A percentile compares a stretch with the other conserved stretches of the same genome.
These are phyloP conservation scores for Cisticola juncidis DNA, from an alignment of 2,113 vertebrate species.

Conservation along the genomic window DNA sequence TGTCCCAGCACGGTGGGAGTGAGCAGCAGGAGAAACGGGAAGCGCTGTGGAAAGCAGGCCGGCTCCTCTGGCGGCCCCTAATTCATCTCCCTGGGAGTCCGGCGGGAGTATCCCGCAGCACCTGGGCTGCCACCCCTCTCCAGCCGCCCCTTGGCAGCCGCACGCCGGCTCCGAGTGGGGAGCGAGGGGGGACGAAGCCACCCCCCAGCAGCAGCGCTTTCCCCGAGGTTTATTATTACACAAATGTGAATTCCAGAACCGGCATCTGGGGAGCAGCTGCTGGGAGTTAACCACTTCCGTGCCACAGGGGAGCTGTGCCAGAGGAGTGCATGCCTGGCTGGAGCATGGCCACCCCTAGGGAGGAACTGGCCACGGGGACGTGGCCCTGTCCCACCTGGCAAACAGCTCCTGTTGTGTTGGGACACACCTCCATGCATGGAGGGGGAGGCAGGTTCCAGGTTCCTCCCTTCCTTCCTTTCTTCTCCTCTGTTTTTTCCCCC, in stretches of 20 bases:
- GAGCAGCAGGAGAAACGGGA: neutral
- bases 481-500: neutral
- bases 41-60: neutral
- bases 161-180: neutral
- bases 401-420: neutral
- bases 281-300: slow-evolving; percentile 43
- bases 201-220: neutral
- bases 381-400: neutral
- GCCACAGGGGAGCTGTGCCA: rapidly evolving
- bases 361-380: neutral
- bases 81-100: slow-evolving; percentile 46
- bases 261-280: slow-evolving; percentile 73
- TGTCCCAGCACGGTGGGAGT: neutral
- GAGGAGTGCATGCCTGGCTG: rapidly evolving
- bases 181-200: neutral
- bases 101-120: neutral
- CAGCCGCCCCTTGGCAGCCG: neutral
- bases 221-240: slow-evolving; percentile 68
- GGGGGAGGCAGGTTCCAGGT: neutral
- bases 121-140: slow-evolving; percentile 15
- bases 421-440: rapidly evolving
- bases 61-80: neutral
- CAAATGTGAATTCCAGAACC: slow-evolving; percentile 67
- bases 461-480: neutral
- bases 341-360: rapidly evolving